Evolutionary conservation across 2,888 invertebrate genomes (phyloP), one percentile per base, ranked within the genome.

Genomic region (Caenorhabditis sp.): DNA sequence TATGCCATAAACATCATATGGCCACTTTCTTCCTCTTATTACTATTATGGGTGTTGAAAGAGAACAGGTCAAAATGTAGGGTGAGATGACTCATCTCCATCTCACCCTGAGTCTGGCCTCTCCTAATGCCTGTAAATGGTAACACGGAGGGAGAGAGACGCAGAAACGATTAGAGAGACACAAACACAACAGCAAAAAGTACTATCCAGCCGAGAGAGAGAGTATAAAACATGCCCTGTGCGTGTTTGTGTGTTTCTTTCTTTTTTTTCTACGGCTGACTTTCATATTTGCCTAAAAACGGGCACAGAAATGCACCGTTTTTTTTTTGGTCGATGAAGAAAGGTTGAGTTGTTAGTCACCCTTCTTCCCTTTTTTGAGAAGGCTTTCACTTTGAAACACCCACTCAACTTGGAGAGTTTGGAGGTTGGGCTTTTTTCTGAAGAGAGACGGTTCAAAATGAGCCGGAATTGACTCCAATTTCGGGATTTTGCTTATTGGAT

Each of bases 161-260:
- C 31, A 59, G 72, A 72, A 59, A 49, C 5, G 16, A 35, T 24
- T 54, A 69, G 56, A 54, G 54, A 54, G 51, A 41, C 28, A 49
- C 41, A 49, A 5, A 49, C 49, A 49, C 6, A 49, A 26, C 14
- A n/a, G 26, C 35, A 22, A 19, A 24, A 41, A 63, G 61, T 63
- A 63, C 59, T 59, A 19, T 49, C 49, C 10, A 3, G 7, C 54
- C 26, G 6, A 10, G 14, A 47, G 14, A 51, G n/a, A n/a, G 54
- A 31, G 70, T 73, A 75, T 75, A 75, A 75, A 75, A 75, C 66
- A 59, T 74, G 64, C 74, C 4, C 51, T 59, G 64, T 51, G 26
- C n/a, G 58, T 63, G 61, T 63, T 16, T 63, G 61, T 63, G 24
- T 63, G 61, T 63, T 41, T 63, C 47, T 66, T 31, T 16, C 64